These are phyloP conservation scores for Thaumetopoea pityocampa DNA, from an alignment of 1,140 invertebrate genomes.

Conservation along the genomic window DNA sequence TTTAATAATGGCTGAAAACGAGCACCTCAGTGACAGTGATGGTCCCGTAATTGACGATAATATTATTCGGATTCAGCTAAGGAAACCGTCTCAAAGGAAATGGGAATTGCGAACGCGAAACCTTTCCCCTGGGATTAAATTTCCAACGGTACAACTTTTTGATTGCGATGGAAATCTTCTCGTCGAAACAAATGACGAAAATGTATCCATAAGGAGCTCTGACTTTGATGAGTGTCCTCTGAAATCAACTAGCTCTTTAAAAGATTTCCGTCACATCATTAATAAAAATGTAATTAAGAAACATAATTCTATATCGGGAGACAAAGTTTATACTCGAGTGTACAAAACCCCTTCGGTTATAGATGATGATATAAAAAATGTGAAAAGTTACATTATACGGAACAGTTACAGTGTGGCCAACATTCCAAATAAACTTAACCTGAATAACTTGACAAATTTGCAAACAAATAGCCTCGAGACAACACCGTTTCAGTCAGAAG, in stretches of 20 bases:
- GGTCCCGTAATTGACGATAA: constrained; percentile 69
- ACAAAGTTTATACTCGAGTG: constrained; percentile 64
- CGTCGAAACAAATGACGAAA: constrained; percentile 73
- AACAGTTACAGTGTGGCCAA: constrained; percentile 45
- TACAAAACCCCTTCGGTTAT: constrained; percentile 37
- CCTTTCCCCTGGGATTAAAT: constrained; percentile 60
- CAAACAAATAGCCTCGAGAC: constrained; percentile 57
- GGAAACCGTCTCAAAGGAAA: constrained; percentile 64
- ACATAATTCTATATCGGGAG: constrained; percentile 65
- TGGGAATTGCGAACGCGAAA: constrained; percentile 72
- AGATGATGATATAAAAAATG: constrained; percentile 30
- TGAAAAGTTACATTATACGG: constrained; percentile 36
- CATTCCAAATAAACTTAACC: constrained; percentile 61
- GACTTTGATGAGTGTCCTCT: constrained; percentile 43
- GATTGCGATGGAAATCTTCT: constrained; percentile 73
- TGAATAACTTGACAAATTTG: constrained; percentile 45
- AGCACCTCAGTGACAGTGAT: constrained; percentile 58
- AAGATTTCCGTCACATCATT: constrained; percentile 55
- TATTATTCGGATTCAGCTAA: constrained; percentile 70
- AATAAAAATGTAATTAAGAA: constrained; percentile 52
- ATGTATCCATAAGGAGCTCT: constrained; percentile 69
- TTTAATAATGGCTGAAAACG: constrained; percentile 52
- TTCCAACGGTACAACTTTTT: constrained; percentile 73
- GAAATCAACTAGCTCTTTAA: constrained; percentile 54
- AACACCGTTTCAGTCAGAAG: constrained; percentile 55